Evolutionary conservation across 2,888 invertebrate species (phyloP).

Genomic region (Pilophorus perplexus): DNA sequence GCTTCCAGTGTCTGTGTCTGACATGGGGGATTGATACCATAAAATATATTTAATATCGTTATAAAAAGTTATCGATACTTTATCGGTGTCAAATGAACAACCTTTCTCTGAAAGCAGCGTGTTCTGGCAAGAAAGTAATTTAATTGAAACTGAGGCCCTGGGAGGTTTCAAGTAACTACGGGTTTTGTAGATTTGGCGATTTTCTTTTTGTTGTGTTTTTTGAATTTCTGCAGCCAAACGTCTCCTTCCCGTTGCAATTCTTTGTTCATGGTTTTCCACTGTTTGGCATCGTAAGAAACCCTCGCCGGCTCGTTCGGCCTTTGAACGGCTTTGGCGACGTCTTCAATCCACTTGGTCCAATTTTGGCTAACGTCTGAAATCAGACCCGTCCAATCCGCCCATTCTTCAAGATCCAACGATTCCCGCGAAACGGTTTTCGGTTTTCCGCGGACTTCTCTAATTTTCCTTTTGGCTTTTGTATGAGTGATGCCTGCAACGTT

Average conservation of each 20-base stretch:
- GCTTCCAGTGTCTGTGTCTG: too few relatives aligned
- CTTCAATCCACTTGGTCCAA: constrained; percentile 28
- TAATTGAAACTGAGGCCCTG: too few relatives aligned
- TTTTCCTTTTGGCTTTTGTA: background rate
- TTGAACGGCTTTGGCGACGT: background rate
- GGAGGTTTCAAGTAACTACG: too few relatives aligned
- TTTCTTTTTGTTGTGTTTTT: too few relatives aligned
- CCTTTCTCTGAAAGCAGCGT: too few relatives aligned
- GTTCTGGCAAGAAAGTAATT: too few relatives aligned
- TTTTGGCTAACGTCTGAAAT: constrained; percentile 18
- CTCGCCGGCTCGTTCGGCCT: background rate
- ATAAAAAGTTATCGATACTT: too few relatives aligned
- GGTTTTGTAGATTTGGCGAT: too few relatives aligned
- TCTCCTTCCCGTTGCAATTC: background rate
- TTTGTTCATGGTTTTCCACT: background rate
- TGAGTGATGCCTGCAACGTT: constrained; percentile 19
- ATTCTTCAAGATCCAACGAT: constrained; percentile 10
- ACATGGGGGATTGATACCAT: too few relatives aligned
- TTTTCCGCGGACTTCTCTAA: constrained; percentile 1
- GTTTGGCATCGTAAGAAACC: background rate
- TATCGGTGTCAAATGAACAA: too few relatives aligned
- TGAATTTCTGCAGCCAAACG: background rate
- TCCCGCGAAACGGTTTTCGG: background rate
- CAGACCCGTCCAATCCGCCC: constrained; percentile 26
- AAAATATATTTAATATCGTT: too few relatives aligned